These are phyloP conservation scores for Acropora tenuis DNA, from an alignment of 64 coral and sea anemone species.

Conservation along the genomic window DNA sequence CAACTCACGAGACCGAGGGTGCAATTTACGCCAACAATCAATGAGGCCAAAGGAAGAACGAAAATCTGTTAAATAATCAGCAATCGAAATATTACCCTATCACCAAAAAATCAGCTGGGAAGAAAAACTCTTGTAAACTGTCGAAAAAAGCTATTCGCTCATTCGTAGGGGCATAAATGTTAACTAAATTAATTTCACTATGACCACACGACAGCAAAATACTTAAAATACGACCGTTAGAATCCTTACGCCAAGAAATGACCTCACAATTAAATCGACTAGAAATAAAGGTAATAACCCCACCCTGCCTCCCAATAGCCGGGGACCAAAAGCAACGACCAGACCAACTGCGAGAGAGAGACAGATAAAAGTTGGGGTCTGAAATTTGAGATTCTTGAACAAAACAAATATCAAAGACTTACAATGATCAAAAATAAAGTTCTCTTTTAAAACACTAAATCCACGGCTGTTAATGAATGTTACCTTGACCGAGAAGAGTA, in stretches of 20 bases:
- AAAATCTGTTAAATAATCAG: constrained; percentile 13
- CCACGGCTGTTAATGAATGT: too few species aligned
- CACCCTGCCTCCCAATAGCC: neutral
- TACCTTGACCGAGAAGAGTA: too few species aligned
- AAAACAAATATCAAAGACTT: too few species aligned
- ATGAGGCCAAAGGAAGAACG: constrained; percentile 12
- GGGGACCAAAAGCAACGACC: neutral
- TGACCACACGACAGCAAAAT: neutral
- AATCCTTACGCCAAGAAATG: neutral
- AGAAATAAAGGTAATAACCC: neutral
- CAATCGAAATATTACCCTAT: constrained; percentile 2
- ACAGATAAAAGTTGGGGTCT: neutral
- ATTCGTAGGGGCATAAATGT: constrained; percentile 36
- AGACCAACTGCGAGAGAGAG: neutral
- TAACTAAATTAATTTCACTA: neutral
- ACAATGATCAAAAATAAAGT: too few species aligned
- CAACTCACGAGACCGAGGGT: neutral
- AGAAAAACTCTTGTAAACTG: too few species aligned
- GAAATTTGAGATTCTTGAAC: too few species aligned
- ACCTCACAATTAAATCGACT: neutral
- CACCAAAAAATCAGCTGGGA: neutral
- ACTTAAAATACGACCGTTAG: neutral
- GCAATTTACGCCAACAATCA: constrained; percentile 12
- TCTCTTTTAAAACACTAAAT: too few species aligned
- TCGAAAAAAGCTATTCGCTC: constrained; percentile 2